These are phyloP conservation scores for Drosophila borealis DNA, from an alignment of 2,888 invertebrate genomes.

Conservation along the genomic window DNA sequence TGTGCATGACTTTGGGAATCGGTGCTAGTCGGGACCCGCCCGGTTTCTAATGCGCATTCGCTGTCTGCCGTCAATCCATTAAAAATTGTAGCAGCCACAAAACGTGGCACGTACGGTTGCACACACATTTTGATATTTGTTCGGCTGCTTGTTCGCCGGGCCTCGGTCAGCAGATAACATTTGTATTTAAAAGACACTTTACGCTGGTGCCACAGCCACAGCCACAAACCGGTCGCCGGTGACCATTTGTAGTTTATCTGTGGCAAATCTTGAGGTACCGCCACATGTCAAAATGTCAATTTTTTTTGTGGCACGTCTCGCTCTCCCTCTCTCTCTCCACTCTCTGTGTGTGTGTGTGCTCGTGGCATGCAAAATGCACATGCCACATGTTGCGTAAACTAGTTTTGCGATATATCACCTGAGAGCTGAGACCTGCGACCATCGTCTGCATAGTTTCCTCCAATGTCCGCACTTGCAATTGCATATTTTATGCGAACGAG, in stretches of 20 bases:
- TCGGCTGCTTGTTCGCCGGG: conserved; percentile 17
- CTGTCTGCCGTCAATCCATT: conserved; percentile 78
- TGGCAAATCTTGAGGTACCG: conserved; percentile 73
- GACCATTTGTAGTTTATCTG: conserved; percentile 74
- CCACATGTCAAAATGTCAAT: conserved; percentile 78
- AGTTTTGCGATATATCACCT: conserved; percentile 79
- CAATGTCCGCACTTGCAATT: conserved; percentile 69
- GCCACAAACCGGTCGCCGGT: conserved; percentile 30
- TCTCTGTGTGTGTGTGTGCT: conserved; percentile 15
- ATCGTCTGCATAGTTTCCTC: conserved; percentile 27
- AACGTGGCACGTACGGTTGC: conserved; percentile 62
- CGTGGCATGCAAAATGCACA: conserved; percentile 76
- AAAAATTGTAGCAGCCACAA: conserved; percentile 68
- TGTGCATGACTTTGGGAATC: conserved; percentile 52
- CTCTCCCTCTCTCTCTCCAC: too few species aligned
- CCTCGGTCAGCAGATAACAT: conserved; percentile 60
- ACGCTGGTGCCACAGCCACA: conserved; percentile 29
- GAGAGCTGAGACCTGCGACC: conserved; percentile 28
- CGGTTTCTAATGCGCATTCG: conserved; percentile 72
- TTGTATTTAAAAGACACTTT: conserved; percentile 78
- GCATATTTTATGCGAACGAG: conserved; percentile 49
- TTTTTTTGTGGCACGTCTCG: conserved; percentile 53
- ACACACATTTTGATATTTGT: conserved; percentile 32
- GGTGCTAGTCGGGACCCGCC: conserved; percentile 14
- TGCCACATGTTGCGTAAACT: conserved; percentile 80